Percentiles rank a stretch among this genome's conserved stretches.
These are phyloP conservation scores for Notodonta dromedarius DNA, from an alignment of 2,888 invertebrate genomes.

Conservation along the genomic window DNA sequence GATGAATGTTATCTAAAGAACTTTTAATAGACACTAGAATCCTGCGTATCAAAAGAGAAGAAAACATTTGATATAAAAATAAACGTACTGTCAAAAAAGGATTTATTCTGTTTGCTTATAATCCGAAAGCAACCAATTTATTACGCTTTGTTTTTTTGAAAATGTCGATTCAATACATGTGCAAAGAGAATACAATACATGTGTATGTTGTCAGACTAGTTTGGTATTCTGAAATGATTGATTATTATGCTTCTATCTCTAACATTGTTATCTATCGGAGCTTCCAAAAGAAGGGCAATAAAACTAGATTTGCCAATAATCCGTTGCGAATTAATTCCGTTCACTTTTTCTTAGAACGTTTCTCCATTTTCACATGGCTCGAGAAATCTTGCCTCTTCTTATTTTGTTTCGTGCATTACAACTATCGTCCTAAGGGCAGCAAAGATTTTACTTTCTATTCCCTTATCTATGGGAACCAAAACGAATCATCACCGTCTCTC, in stretches of 20 bases:
- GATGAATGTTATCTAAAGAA: neutral
- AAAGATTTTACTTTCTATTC: neutral
- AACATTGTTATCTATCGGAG: neutral
- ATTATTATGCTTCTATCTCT: neutral
- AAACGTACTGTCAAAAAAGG: too few species aligned
- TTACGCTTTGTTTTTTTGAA: neutral
- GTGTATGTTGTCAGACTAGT: neutral
- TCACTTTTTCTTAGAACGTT: slow-evolving; percentile 33
- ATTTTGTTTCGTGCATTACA: neutral
- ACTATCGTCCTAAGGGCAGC: neutral
- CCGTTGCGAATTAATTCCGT: slow-evolving; percentile 28
- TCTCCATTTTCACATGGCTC: slow-evolving; percentile 33
- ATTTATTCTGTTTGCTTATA: neutral
- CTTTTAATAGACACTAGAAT: neutral
- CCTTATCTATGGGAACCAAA: neutral
- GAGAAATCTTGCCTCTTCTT: slow-evolving; percentile 1
- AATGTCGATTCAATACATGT: neutral
- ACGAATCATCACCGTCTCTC: too few species aligned
- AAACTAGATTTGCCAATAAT: slow-evolving; percentile 8
- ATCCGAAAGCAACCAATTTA: neutral
- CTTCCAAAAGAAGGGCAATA: slow-evolving; percentile 1
- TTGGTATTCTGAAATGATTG: neutral
- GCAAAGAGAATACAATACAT: neutral
- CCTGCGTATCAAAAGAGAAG: too few species aligned
- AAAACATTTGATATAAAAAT: too few species aligned